Percentiles rank a stretch among this genome's conserved stretches.
Conservation (phyloP, 2,888 invertebrate species). For the Hypolimnas misippus region DNA sequence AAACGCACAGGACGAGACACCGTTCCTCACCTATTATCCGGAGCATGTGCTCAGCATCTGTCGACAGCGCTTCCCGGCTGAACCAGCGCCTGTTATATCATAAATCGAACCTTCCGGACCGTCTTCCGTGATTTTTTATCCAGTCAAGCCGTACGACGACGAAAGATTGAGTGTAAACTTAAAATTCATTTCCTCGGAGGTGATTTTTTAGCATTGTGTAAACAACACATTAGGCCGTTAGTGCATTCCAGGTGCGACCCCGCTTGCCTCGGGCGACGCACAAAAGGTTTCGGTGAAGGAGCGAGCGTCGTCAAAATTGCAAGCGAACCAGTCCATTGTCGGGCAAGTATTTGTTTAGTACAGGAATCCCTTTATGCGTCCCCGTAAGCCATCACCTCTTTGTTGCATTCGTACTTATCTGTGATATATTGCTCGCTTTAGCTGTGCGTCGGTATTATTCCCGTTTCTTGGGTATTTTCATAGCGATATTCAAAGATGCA, state of each 20-base stretch:
- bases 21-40: constrained; percentile 70
- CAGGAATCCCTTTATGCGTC: constrained; percentile 66
- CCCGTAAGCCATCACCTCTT: constrained; percentile 54
- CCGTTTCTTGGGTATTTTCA: constrained; percentile 47
- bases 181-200: constrained; percentile 70
- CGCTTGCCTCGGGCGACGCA: constrained; percentile 65
- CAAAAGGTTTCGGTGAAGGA: constrained; percentile 81
- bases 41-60: constrained; percentile 79
- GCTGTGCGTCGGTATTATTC: constrained; percentile 59
- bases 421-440: constrained; percentile 73
- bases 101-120: constrained; percentile 80
- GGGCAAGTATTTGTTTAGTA: constrained; percentile 68
- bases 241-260: constrained; percentile 68
- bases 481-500: constrained; percentile 49
- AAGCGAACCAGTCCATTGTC: constrained; percentile 61
- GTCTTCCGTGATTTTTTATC: constrained; percentile 78
- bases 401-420: constrained; percentile 66
- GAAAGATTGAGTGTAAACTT: constrained; percentile 81
- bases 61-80: constrained; percentile 75
- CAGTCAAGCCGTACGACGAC: constrained; percentile 71
- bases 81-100: constrained; percentile 70
- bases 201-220: constrained; percentile 73
- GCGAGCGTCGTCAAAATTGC: constrained; percentile 64
- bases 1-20: constrained; percentile 62
- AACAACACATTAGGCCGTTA: constrained; percentile 61